Evolutionary conservation across 2,888 invertebrate genomes (phyloP).

Genomic region (Drosophila mulleri): DNA sequence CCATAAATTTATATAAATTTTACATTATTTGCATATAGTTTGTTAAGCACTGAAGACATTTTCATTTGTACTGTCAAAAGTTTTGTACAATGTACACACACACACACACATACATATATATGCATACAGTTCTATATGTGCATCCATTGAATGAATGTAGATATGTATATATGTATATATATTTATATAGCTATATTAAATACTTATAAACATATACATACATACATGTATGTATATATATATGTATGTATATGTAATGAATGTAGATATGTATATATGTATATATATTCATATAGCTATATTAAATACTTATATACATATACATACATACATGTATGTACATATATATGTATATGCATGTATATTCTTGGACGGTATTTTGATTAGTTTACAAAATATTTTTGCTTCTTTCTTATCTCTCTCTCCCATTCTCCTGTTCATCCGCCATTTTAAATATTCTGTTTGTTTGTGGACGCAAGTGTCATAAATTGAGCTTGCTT

Average conservation of each 20-base stretch:
- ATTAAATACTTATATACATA: too few relatives aligned
- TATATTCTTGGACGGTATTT: background rate
- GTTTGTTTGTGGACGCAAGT: background rate
- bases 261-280: background rate
- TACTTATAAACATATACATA: too few relatives aligned
- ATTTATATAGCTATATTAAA: too few relatives aligned
- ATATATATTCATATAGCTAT: too few relatives aligned
- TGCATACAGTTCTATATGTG: background rate
- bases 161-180: too few relatives aligned
- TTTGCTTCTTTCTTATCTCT: background rate
- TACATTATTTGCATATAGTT: slow-evolving; percentile 16
- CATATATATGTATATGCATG: background rate
- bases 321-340: background rate
- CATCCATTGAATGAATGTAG: too few relatives aligned
- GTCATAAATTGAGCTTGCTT: background rate
- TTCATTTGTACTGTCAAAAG: background rate
- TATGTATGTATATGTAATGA: too few relatives aligned
- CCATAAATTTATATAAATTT: slow-evolving; percentile 9
- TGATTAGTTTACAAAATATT: background rate
- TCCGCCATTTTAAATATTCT: background rate
- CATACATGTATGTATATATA: too few relatives aligned
- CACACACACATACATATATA: background rate
- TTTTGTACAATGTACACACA: background rate
- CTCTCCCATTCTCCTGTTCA: too few relatives aligned
- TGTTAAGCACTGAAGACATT: background rate